phyloP scores from a whole-genome alignment of 1,140 invertebrate species.

The Drosophila navojoa region DNA sequence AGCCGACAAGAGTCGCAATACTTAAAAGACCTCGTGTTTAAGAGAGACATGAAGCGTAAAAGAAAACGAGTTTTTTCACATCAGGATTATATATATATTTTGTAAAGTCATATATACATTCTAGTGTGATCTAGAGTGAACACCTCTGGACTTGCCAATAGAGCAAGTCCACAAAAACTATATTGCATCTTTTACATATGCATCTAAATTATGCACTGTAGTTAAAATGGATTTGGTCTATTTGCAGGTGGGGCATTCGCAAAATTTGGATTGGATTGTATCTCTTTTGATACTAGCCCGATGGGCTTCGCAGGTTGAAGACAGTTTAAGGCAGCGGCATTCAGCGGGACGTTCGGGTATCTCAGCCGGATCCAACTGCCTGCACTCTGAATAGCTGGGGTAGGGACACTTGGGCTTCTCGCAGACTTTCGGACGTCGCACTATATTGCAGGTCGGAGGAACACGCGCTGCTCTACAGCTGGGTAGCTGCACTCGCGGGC shows the following conservation, averaged over 20 bases:
- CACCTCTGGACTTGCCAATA: too few relatives aligned
- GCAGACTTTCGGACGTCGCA: background rate
- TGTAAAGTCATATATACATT: too few relatives aligned
- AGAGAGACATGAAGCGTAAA: too few relatives aligned
- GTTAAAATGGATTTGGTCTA: conserved; percentile 3
- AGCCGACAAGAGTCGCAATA: too few relatives aligned
- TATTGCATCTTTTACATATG: background rate
- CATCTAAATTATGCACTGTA: background rate
- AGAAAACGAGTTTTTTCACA: too few relatives aligned
- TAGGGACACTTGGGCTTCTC: conserved; percentile 55
- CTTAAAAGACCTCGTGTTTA: too few relatives aligned
- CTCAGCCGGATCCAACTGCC: conserved; percentile 1
- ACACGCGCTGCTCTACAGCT: conserved; percentile 43
- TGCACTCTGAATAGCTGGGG: conserved; percentile 65
- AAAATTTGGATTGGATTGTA: background rate
- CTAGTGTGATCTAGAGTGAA: too few relatives aligned
- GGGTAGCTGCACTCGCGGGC: conserved; percentile 41
- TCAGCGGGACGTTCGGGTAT: conserved; percentile 1
- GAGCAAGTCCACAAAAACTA: conserved; percentile 9
- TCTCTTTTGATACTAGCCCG: background rate
- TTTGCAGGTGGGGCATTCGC: conserved; percentile 7
- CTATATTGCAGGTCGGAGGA: conserved; percentile 23
- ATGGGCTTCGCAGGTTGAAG: background rate
- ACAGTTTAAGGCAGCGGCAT: background rate
- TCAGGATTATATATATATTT: too few relatives aligned